A percentile compares a stretch with the other conserved stretches of the same genome.
These are phyloP conservation scores for Pocota personata DNA, from an alignment of 2,888 invertebrate genomes.

Conservation along the genomic window DNA sequence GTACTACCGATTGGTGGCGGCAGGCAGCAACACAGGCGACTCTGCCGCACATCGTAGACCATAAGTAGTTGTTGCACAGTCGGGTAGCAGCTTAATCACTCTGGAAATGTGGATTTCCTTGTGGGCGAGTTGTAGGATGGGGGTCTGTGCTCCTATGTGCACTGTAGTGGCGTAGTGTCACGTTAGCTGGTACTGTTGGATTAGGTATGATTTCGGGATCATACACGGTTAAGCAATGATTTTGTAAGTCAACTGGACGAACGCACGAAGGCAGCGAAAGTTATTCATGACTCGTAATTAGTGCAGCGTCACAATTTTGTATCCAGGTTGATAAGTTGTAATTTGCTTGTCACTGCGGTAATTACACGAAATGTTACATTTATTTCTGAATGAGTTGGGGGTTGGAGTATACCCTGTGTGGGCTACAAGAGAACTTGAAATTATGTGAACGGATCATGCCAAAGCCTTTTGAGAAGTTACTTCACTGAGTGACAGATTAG, in stretches of 20 bases:
- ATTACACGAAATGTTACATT: conserved; percentile 35
- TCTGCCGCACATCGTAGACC: conserved; percentile 39
- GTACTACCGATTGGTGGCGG: conserved; percentile 30
- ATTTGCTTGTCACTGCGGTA: conserved; percentile 50
- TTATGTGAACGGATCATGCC: background rate
- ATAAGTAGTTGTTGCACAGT: conserved; percentile 67
- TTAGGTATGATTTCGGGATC: conserved; percentile 61
- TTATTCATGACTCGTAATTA: conserved; percentile 58
- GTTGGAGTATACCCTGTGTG: background rate
- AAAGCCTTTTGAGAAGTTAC: too few species aligned
- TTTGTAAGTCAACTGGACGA: conserved; percentile 53
- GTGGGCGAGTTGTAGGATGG: conserved; percentile 61
- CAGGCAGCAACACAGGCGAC: background rate
- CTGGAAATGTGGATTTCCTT: conserved; percentile 39
- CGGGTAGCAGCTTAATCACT: conserved; percentile 69
- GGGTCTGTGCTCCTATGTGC: conserved; percentile 15
- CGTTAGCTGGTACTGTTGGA: conserved; percentile 61
- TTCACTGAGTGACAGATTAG: too few species aligned
- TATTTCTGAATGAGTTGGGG: background rate
- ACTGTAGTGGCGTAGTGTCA: conserved; percentile 5
- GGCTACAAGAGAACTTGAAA: background rate
- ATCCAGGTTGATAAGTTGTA: conserved; percentile 56
- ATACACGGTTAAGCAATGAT: conserved; percentile 47
- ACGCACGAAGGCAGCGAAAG: conserved; percentile 15
- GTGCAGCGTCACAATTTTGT: conserved; percentile 37